phyloP scores from a whole-genome alignment of 2,797 vertebrate species.

The Protonibea diacanthus region DNA sequence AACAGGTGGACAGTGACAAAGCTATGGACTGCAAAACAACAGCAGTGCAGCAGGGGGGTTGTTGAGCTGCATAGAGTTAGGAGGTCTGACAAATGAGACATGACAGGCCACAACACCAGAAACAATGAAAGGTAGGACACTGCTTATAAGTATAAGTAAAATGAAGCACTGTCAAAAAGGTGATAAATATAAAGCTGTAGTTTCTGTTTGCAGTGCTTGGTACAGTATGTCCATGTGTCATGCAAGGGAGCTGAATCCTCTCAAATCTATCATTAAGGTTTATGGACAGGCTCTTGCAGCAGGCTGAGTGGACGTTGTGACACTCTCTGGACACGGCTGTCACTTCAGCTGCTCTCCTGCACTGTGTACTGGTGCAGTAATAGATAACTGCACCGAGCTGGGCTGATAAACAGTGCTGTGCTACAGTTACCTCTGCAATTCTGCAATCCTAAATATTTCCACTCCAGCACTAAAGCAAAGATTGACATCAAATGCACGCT shows the following conservation, averaged over 20 bases:
- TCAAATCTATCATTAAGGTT: neutral
- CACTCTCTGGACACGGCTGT: slow-evolving; percentile 32
- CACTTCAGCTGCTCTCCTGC: slow-evolving; percentile 26
- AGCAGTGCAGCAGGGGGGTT: slow-evolving; percentile 17
- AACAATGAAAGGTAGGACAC: neutral
- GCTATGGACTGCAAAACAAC: slow-evolving; percentile 31
- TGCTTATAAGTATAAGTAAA: neutral
- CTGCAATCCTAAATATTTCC: neutral
- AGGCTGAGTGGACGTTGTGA: slow-evolving; percentile 17
- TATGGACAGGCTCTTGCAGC: slow-evolving; percentile 14
- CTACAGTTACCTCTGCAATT: neutral
- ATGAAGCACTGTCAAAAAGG: neutral
- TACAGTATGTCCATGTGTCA: neutral
- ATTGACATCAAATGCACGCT: neutral
- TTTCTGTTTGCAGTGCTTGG: neutral
- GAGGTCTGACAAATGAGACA: slow-evolving; percentile 15
- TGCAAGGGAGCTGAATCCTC: neutral
- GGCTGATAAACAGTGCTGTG: neutral
- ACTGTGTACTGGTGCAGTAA: slow-evolving; percentile 1
- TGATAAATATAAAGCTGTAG: slow-evolving; percentile 6
- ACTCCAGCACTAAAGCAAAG: neutral
- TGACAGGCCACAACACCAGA: slow-evolving; percentile 4
- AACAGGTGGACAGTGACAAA: slow-evolving; percentile 50
- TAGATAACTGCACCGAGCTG: neutral
- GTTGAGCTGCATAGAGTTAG: slow-evolving; percentile 25